These are phyloP conservation scores for Drosophila niveifrons DNA, from an alignment of 2,888 invertebrate species.

Conservation along the genomic window DNA sequence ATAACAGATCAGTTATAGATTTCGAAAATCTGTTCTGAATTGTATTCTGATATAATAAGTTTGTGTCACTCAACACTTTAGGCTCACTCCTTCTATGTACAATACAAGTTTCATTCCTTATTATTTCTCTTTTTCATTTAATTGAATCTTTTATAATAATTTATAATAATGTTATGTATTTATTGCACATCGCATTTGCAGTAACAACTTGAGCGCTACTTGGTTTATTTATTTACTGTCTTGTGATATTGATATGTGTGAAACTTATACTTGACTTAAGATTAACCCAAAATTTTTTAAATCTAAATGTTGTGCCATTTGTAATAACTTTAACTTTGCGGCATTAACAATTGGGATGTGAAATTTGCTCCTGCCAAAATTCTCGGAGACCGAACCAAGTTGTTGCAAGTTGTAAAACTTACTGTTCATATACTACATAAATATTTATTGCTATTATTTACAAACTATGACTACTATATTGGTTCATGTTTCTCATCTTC, in stretches of 20 bases:
- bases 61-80: slow-evolving; percentile 65
- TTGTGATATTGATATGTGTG: slow-evolving; percentile 36
- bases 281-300: slow-evolving; percentile 24
- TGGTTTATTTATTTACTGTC: slow-evolving; percentile 53
- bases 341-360: slow-evolving; percentile 26
- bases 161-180: slow-evolving; percentile 25
- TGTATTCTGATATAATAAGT: slow-evolving; percentile 18
- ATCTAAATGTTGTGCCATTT: slow-evolving; percentile 57
- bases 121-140: slow-evolving; percentile 24
- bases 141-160: slow-evolving; percentile 4
- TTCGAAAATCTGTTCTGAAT: background rate
- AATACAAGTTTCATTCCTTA: slow-evolving; percentile 30
- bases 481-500: slow-evolving; percentile 42
- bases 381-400: slow-evolving; percentile 39
- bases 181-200: slow-evolving; percentile 49
- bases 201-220: slow-evolving; percentile 53
- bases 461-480: slow-evolving; percentile 22
- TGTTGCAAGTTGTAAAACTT: slow-evolving; percentile 49
- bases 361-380: background rate
- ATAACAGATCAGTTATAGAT: slow-evolving; percentile 3
- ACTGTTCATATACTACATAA: slow-evolving; percentile 7
- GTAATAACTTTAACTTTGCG: slow-evolving; percentile 12
- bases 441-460: slow-evolving; percentile 17
- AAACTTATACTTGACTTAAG: slow-evolving; percentile 21
- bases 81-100: slow-evolving; percentile 53